Evolutionary conservation across 2,113 vertebrate species (phyloP), one percentile per base, ranked within the genome.

Genomic region (Aldabrachelys gigantea): DNA sequence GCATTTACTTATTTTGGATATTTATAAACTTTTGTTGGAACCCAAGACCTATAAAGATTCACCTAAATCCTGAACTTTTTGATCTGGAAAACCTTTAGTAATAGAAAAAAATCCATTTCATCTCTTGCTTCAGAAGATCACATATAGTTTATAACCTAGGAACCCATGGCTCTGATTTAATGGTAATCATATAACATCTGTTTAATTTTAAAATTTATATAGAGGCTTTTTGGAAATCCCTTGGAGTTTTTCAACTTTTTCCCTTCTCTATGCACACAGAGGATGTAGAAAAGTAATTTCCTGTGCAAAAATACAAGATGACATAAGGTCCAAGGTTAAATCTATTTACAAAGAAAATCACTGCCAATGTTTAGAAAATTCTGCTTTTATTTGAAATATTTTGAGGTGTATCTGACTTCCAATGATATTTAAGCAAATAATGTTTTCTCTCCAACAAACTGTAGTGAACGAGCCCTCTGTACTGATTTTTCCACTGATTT

Each of bases 161-260:
- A 97, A 98, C 97, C 97, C 97, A 97, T 92, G 97, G 96, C 98
- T 98, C 97, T 96, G 97, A 97, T 98, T 98, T 98, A 98, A 98
- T 97, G 96, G 98, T 97, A 98, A 98, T 98, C 98, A 98, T 96
- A 97, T 98, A 98, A 98, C 98, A 98, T 98, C 98, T 98, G 98
- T 98, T 98, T 98, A 98, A 98, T 98, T 98, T 98, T 98, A 98
- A 98, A 98, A 97, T 98, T 98, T 98, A 98, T 98, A 98, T 98
- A 94, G 97, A 98, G 98, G 98, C 92, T 98, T 98, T 98, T 81
- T 97, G 92, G 85, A 98, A 98, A 98, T 98, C 98, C 97, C 94
- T 94, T 91, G 89, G 96, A 97, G 95, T 98, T 98, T 98, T 98
- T 98, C 22, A 4, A 98, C 95, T 97, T 98, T 97, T 96, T 95